Evolutionary conservation across 1,140 invertebrate species (phyloP), one percentile per base, ranked within the genome.

Genomic region (Trichonephila clavata): DNA sequence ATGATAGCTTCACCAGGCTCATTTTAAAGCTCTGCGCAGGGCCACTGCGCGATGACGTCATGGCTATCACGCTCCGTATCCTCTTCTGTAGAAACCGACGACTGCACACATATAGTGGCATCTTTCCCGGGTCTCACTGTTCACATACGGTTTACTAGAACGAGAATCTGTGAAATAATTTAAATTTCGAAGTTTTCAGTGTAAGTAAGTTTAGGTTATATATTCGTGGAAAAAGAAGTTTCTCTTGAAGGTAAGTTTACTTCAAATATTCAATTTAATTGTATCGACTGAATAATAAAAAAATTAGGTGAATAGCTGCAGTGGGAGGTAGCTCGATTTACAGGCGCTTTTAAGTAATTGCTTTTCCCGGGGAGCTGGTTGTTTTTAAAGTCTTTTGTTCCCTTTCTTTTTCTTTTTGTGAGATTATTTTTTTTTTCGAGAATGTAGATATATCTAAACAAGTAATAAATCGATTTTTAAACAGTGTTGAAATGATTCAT

Each of bases 31-130:
- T 57, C 81, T 83, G 81, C 81, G 81, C 81, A 83, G 4, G 50
- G 10, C 14, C 21, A 27, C 43, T 83, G 50, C 39, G 81, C 81
- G 13, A 59, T 83, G 81, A 83, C 81, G 81, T 83, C 81, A 83
- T 43, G 43, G 50, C 27, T 59, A 83, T 83, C 81, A 83, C 81
- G 81, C 81, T 83, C 81, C 81, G 81, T 57, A 83, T 83, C 81
- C 81, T 50, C 50, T 50, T 50, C 50, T 50, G 50, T 50, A 50
- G 27, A 59, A 57, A 50, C 43, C 81, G 57, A 57, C 81, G 81
- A 50, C 81, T 59, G 43, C 50, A 57, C 43, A 21, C 43, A 21
- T 59, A 50, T 50, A 83, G 81, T 57, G 43, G 81, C 81, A 83
- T 83, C 50, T 83, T 83, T 59, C 43, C 43, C 43, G n/a, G n/a